These are phyloP conservation scores for Echinometra lucunter DNA, from an alignment of 53 echinoderm and acorn worm species.

Conservation along the genomic window DNA sequence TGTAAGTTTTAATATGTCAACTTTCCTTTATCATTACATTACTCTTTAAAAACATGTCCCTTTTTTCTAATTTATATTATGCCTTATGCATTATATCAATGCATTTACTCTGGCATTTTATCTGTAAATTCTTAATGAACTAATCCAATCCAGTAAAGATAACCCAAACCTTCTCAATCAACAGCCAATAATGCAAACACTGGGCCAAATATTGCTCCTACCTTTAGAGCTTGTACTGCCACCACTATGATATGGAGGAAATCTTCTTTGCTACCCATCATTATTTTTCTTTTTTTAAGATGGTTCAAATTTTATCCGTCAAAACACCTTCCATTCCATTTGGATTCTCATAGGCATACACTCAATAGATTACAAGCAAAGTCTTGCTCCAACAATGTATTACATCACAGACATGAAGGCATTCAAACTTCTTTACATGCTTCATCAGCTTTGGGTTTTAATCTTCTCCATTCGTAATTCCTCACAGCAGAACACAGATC, in stretches of 20 bases:
- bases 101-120: neutral
- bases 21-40: neutral
- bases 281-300: neutral
- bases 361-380: neutral
- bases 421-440: neutral
- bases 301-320: neutral
- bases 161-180: neutral
- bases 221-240: constrained; percentile 61
- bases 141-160: neutral
- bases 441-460: neutral
- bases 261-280: constrained; percentile 58
- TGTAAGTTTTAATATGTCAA: too few relatives aligned
- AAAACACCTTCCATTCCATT: neutral
- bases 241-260: constrained; percentile 58
- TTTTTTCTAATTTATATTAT: too few relatives aligned
- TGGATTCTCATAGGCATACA: neutral
- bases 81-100: neutral
- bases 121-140: neutral
- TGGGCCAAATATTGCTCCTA: neutral
- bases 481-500: constrained; percentile 36
- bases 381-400: neutral
- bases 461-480: neutral
- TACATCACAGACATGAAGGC: neutral
- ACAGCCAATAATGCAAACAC: neutral
- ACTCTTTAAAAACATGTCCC: too few relatives aligned